Base-by-base conservation (phyloP, 1,140 invertebrate genomes). In the Macrobrachium rosenbergii region DNA sequence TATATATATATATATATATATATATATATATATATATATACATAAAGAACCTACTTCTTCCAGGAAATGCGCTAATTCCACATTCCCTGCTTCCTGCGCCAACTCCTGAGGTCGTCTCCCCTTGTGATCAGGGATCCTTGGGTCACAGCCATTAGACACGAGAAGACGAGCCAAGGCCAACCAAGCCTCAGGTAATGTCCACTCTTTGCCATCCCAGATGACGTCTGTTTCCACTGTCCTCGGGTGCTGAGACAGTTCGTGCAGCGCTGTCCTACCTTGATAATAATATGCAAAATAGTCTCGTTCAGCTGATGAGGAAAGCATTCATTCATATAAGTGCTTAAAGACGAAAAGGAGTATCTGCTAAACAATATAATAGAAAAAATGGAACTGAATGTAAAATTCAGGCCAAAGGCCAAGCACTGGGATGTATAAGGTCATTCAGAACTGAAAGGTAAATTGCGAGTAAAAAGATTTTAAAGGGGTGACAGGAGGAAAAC, bases 181-280 rank as follows among this genome's bases (percentile, higher is more conserved):
- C 82, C 82, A 83, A 5, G 82, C 82, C 14, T 83, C 82, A 14
- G 52, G 23, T 23, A 75, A 52, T 7, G 3, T 28, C 82, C 82
- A 83, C 17, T 76, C 82, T 37, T 62, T 60, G 5, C 82, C 82
- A 12, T 62, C 69, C 82, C 82, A 83, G 12, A 83, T 83, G 72
- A 83, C 23, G 23, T 62, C 73, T n/a, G 37, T 37, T 2, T 76
- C 52, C 1, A 28, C 64, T 23, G 21, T 8, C n/a, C 60, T 45
- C 2, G 82, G 82, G 28, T 83, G 82, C 12, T 28, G 14, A 0
- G 82, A 23, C 14, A 83, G 58, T 11, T 83, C 52, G 60, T 83
- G 82, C 8, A 83, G 37, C 10, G 82, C 72, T 11, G 82, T 83
- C 58, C 82, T 69, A 14, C 82, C 82, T n/a, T 83, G 82, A 5